These are phyloP conservation scores for Drosophila koepferae DNA, from an alignment of 2,888 invertebrate genomes.

Conservation along the genomic window DNA sequence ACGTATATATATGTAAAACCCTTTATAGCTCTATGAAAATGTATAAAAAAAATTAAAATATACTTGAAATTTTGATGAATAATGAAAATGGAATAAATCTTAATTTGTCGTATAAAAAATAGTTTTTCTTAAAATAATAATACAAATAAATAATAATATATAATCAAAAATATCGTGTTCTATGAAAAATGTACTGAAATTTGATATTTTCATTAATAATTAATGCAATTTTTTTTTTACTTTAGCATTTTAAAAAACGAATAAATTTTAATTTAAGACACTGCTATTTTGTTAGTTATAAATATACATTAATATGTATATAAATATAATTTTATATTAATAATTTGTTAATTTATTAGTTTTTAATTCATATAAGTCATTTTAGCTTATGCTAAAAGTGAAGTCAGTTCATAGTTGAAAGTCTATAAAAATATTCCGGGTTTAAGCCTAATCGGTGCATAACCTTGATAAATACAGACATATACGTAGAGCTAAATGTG, in stretches of 20 bases:
- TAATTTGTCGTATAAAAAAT: background rate
- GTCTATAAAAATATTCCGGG: constrained; percentile 8
- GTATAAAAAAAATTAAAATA: constrained; percentile 30
- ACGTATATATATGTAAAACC: constrained; percentile 15
- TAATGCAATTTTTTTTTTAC: no score
- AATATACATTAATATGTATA: background rate
- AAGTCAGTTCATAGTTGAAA: background rate
- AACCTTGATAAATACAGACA: constrained; percentile 12
- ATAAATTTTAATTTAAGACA: no score
- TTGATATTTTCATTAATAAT: no score
- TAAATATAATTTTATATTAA: background rate
- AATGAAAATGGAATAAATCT: constrained; percentile 38
- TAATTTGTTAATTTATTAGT: background rate
- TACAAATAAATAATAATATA: background rate
- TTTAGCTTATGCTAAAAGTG: background rate
- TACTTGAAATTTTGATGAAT: constrained; percentile 26
- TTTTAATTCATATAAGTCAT: background rate
- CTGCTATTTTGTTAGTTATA: no score
- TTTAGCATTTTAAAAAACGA: no score
- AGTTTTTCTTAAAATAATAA: background rate
- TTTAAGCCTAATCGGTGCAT: constrained; percentile 8
- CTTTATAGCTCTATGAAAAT: constrained; percentile 14
- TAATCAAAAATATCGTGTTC: no score
- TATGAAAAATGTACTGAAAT: no score
- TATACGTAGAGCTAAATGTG: constrained; percentile 16